Percentiles rank a stretch among this genome's conserved stretches.
Evolutionary conservation across 2,888 invertebrate genomes (phyloP).

Genomic region (Harpalus rufipes): DNA sequence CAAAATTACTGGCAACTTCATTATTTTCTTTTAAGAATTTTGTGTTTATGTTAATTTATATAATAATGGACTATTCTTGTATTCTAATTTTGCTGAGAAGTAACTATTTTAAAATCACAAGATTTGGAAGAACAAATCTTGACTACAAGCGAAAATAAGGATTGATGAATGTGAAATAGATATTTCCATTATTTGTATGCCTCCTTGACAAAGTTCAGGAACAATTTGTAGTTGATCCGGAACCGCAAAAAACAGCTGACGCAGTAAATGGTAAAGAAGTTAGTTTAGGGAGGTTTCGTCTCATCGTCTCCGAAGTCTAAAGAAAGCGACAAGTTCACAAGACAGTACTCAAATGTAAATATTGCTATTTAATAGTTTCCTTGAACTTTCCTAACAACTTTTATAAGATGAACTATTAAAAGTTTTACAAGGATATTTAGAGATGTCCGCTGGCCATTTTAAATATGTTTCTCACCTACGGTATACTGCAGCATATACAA

Average conservation of each 20-base stretch:
- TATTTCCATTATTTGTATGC: constrained; percentile 3
- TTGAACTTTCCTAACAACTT: constrained; percentile 52
- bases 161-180: constrained; percentile 11
- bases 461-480: not conserved
- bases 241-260: constrained; percentile 25
- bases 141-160: not conserved
- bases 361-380: constrained; percentile 52
- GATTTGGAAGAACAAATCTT: not conserved
- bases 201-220: constrained; percentile 5
- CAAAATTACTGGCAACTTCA: no score
- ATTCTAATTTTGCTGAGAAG: no score
- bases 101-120: not conserved
- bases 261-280: constrained; percentile 22
- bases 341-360: constrained; percentile 54
- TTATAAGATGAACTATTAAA: constrained; percentile 42
- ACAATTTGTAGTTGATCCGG: constrained; percentile 22
- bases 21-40: no score
- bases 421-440: constrained; percentile 21
- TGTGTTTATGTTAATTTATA: no score
- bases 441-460: constrained; percentile 17
- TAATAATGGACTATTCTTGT: no score
- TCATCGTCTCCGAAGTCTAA: constrained; percentile 37
- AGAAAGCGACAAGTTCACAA: constrained; percentile 47
- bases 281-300: constrained; percentile 35
- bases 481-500: not conserved